Conservation (phyloP, 2,113 vertebrate species). For the Nyctereutes procyonoides region DNA sequence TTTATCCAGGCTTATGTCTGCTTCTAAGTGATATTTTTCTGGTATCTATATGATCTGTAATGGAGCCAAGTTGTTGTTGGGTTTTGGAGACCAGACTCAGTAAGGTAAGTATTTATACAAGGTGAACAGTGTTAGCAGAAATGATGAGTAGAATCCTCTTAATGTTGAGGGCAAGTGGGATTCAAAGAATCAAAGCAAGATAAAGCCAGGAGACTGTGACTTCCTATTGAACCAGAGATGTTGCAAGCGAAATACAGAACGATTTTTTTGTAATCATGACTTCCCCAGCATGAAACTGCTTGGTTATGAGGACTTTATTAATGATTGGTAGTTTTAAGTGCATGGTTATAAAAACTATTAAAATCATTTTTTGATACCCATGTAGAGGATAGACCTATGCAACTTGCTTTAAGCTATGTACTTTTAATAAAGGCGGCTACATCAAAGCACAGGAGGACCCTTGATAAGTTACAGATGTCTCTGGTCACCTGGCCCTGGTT, state of each 20-base stretch:
- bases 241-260: not conserved
- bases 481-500: not conserved
- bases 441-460: not conserved
- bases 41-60: not conserved
- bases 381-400: not conserved
- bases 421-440: not conserved
- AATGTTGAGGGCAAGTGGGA: not conserved
- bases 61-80: not conserved
- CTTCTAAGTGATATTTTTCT: conserved; percentile 19
- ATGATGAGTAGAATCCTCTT: not conserved
- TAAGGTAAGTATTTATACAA: not conserved
- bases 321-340: not conserved
- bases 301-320: not conserved
- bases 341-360: not conserved
- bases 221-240: not conserved
- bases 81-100: not conserved
- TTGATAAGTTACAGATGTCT: not conserved
- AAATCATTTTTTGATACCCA: not conserved
- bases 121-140: not conserved
- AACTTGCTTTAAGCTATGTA: not conserved
- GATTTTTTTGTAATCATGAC: not conserved
- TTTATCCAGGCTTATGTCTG: not conserved
- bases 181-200: not conserved
- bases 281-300: not conserved
- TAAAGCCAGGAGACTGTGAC: not conserved